A percentile compares a stretch with the other conserved stretches of the same genome.
Evolutionary conservation across 2,888 invertebrate species (phyloP).

Genomic region (Odontocolon sp.): DNA sequence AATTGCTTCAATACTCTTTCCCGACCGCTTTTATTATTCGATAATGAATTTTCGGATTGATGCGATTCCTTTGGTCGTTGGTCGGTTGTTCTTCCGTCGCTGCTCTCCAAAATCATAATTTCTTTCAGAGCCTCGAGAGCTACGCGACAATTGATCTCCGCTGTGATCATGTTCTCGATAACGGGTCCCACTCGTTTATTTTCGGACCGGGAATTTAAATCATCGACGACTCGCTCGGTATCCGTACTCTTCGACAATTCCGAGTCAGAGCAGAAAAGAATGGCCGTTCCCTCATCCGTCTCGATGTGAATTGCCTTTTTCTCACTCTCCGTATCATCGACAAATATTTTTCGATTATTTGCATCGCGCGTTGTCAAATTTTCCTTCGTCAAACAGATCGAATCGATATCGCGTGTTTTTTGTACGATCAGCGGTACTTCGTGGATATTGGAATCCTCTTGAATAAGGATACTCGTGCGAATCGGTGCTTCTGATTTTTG

Average conservation of each 20-base stretch:
- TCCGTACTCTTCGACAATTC: constrained; percentile 65
- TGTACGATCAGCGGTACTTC: constrained; percentile 86
- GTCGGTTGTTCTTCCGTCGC: constrained; percentile 33
- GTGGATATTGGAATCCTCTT: constrained; percentile 86
- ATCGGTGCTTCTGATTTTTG: constrained; percentile 25
- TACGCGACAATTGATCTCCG: constrained; percentile 81
- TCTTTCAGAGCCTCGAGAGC: constrained; percentile 80
- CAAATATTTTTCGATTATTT: neutral
- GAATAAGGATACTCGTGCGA: constrained; percentile 84
- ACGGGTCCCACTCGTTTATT: constrained; percentile 78
- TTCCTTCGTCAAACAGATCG: constrained; percentile 64
- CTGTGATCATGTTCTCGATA: constrained; percentile 80
- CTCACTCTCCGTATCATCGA: neutral
- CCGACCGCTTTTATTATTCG: constrained; percentile 60
- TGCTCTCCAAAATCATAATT: constrained; percentile 81
- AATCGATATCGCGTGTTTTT: constrained; percentile 80
- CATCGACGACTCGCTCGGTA: constrained; percentile 72
- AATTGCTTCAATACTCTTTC: constrained; percentile 80
- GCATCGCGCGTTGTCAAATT: neutral
- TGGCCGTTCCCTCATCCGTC: constrained; percentile 69
- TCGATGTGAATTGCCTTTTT: constrained; percentile 67
- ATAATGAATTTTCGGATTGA: neutral
- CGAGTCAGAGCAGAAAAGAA: constrained; percentile 68
- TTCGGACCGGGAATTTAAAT: constrained; percentile 69
- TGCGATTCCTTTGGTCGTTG: neutral